Evolutionary conservation across 2,113 vertebrate species (phyloP).

Genomic region (Herpailurus yagouaroundi): DNA sequence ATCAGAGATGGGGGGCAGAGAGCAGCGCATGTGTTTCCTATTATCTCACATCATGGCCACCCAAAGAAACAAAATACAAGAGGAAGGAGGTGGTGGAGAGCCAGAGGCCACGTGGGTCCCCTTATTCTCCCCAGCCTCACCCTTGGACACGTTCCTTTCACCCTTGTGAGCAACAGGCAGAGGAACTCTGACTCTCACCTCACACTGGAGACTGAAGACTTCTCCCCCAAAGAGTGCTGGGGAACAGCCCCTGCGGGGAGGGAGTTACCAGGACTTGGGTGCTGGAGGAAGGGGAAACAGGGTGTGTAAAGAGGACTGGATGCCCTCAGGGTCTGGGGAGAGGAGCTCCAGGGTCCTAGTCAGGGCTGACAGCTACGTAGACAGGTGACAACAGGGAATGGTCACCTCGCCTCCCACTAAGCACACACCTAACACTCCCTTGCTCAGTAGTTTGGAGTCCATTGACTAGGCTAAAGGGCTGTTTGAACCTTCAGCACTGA

Average conservation of each 20-base stretch:
- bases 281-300: background rate
- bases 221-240: background rate
- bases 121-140: background rate
- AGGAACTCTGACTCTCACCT: background rate
- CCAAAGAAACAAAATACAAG: background rate
- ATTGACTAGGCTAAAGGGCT: background rate
- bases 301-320: background rate
- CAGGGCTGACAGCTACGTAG: background rate
- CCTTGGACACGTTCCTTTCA: background rate
- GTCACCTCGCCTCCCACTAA: background rate
- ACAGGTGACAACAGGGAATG: background rate
- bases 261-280: background rate
- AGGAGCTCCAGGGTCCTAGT: background rate
- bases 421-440: background rate
- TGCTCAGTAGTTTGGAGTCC: background rate
- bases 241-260: background rate
- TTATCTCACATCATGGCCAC: background rate
- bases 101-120: background rate
- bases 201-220: background rate
- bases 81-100: background rate
- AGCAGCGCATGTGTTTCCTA: background rate
- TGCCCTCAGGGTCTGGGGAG: background rate
- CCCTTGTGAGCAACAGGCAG: background rate
- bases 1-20: too few species aligned
- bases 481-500: background rate